A percentile compares a stretch with the other conserved stretches of the same genome.
phyloP scores from a whole-genome alignment of 1,140 invertebrate genomes.

The Euglossa dilemma region DNA sequence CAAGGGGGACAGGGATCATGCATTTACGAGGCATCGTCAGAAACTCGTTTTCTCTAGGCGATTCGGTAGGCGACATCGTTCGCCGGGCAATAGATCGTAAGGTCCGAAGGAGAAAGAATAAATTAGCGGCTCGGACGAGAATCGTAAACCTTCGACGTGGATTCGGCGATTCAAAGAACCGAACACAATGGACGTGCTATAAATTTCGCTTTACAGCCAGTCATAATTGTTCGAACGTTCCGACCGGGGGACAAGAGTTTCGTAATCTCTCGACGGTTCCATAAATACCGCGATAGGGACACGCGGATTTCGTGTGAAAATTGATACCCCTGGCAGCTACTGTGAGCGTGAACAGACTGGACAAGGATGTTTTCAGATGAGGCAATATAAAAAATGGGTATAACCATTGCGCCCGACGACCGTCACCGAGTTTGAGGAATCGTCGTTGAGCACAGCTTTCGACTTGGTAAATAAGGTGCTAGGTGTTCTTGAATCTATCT shows the following conservation, averaged over 20 bases:
- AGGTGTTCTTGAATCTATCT: no score
- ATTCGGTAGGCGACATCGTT: conserved; percentile 31
- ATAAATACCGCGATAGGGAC: not conserved
- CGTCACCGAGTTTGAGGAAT: no score
- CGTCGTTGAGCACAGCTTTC: no score
- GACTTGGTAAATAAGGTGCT: no score
- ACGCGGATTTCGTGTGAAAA: not conserved
- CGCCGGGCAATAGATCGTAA: conserved; percentile 42
- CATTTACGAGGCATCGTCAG: conserved; percentile 33
- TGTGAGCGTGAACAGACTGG: not conserved
- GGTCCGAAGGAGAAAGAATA: conserved; percentile 17
- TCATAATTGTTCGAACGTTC: conserved; percentile 30
- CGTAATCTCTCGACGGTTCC: conserved; percentile 24
- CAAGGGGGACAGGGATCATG: conserved; percentile 18
- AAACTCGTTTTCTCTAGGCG: conserved; percentile 49
- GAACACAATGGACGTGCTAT: conserved; percentile 37
- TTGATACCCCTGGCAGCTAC: not conserved
- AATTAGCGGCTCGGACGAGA: conserved; percentile 37
- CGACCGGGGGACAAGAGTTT: not conserved
- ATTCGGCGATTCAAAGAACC: conserved; percentile 11
- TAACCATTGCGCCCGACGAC: no score
- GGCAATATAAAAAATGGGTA: not conserved
- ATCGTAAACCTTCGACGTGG: conserved; percentile 40
- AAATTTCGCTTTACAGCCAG: conserved; percentile 34
- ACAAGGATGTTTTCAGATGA: not conserved